Conservation (phyloP, 2,113 vertebrate species). For the Nesogale talazaci region DNA sequence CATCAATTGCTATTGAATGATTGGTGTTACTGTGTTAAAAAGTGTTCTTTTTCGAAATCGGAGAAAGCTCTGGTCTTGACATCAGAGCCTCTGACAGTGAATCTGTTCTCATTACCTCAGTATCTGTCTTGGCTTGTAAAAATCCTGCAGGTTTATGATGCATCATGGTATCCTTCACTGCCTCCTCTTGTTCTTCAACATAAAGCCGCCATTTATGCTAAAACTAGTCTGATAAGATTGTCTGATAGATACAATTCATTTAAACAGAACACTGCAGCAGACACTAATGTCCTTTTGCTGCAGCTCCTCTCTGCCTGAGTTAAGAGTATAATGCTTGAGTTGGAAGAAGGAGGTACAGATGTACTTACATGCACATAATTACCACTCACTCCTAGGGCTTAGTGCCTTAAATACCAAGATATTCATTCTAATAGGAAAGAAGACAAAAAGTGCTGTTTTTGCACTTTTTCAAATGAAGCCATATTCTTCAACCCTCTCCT, state of each 20-base stretch:
- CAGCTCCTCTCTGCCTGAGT: slow-evolving; percentile 24
- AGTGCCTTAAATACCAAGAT: slow-evolving; percentile 69
- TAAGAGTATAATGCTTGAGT: slow-evolving; percentile 26
- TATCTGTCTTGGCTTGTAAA: slow-evolving; percentile 64
- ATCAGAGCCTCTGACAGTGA: slow-evolving; percentile 55
- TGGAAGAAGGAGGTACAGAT: slow-evolving; percentile 28
- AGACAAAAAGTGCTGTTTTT: slow-evolving; percentile 68
- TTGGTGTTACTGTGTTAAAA: slow-evolving; percentile 29
- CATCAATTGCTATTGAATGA: background rate
- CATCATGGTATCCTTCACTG: slow-evolving; percentile 22
- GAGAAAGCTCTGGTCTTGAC: slow-evolving; percentile 41
- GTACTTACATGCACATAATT: slow-evolving; percentile 54
- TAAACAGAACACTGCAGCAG: slow-evolving; percentile 57
- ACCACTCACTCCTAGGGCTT: slow-evolving; percentile 42
- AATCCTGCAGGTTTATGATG: slow-evolving; percentile 74
- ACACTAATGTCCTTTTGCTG: slow-evolving; percentile 25
- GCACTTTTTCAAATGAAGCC: slow-evolving; percentile 67
- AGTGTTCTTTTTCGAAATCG: slow-evolving; percentile 44
- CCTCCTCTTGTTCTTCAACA: slow-evolving; percentile 67
- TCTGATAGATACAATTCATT: slow-evolving; percentile 54
- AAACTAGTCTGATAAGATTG: slow-evolving; percentile 64
- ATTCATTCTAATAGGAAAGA: slow-evolving; percentile 41
- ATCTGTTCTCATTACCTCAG: slow-evolving; percentile 75
- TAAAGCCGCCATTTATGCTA: slow-evolving; percentile 59
- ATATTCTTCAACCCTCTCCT: slow-evolving; percentile 44